Base-by-base conservation (phyloP, 2,888 invertebrate genomes). In the Drosophila crucigera region DNA sequence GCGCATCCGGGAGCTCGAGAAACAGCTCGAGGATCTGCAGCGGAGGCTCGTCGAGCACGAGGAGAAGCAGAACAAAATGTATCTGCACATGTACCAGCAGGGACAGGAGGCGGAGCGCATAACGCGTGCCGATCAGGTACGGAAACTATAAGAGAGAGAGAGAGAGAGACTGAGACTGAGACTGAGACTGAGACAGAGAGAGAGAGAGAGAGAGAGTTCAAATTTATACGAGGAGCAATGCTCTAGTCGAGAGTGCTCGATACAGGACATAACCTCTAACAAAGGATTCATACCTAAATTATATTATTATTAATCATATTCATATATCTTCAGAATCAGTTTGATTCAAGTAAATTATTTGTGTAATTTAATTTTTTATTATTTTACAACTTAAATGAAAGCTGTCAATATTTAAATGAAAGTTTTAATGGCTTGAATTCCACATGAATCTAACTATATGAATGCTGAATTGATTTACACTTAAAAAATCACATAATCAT, bases 51-150 rank as follows among this genome's bases (percentile, higher is more conserved):
- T 95, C 71, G 96, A 96, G 60, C 96, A 96, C 76, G 97, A 97
- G 83, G 95, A 94, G 82, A 95, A 95, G 80, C 96, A 97, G 88
- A 96, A 96, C 87, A 95, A 96, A 87, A 95, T 96, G 94, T 97
- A 97, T 93, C 94, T 97, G 91, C 96, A 97, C 93, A 96, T 97
- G 96, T 97, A 96, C 93, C 95, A 96, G 89, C 96, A 97, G 94
- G 97, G 97, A 37, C 96, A 96, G 89, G 96, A 97, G 91, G 96
- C 97, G n/a, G 97, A 96, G 60, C 95, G 95, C 89, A 94, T 96
- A 92, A 95, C 96, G 90, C 94, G 94, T 74, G 94, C 95, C 84
- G 96, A 96, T 90, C 95, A 96, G 95, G 97, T 96, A 94, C 33
- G 60, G 39, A 47, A 47, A 16, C 28, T 9, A 16, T 7, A 14